Base-by-base conservation (phyloP, 2,113 vertebrate genomes). In the Pterocles burchelli region DNA sequence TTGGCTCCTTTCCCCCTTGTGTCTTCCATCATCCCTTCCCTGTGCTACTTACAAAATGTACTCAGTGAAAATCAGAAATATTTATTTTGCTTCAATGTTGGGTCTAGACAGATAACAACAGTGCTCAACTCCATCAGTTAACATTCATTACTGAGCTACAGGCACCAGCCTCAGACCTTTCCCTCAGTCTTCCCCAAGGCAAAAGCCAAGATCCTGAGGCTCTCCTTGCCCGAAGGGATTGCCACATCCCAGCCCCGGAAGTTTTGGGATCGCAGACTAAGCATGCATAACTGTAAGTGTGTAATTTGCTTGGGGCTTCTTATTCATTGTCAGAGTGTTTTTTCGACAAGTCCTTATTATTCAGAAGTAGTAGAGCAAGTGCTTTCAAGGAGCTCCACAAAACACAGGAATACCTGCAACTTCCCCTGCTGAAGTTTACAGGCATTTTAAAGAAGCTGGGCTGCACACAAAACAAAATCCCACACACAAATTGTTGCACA, bases 21-120 rank as follows among this genome's bases (percentile, higher is more conserved):
- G 62, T 59, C 58, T 93, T 90, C 74, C 54, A 83, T 52, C 74
- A 79, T 12, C 54, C 73, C 52, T 74, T 92, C 55, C 57, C 81
- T 77, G n/a, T 79, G 66, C 70, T 88, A 61, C 48, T 89, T 79
- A 92, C 11, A 89, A 89, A 94, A 45, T 83, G 58, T 88, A 95
- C 93, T 80, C 66, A 92, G 77, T 61, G 48, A 89, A 93, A 92
- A 95, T 93, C 61, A 82, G 81, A 90, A 91, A 73, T 49, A 89
- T 28, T 91, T 88, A 54, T 71, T 93, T 89, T 96, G 57, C 38
- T 17, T 89, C 86, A 63, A 2, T 38, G 19, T 48, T 80, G 29
- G 26, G 61, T 87, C 76, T 90, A 81, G 68, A 89, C 49, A 63
- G 34, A 78, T 55, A 92, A 85, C 14, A 45, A 71, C 57, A 87